Base-by-base conservation (phyloP, 2,888 invertebrate genomes). In the Mylabris sibirica region DNA sequence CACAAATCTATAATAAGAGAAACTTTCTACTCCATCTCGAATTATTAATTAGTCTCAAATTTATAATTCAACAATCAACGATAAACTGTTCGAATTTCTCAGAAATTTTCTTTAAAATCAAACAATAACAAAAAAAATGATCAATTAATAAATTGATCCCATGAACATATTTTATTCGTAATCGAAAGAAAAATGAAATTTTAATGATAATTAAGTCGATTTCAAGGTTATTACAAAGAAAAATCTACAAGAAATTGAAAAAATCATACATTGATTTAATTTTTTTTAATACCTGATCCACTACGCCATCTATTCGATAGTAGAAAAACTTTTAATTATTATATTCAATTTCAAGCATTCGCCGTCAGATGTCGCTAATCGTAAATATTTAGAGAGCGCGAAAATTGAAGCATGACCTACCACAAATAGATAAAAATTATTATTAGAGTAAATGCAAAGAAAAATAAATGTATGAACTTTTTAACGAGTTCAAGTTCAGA, bases 401-500 rank as follows among this genome's bases (percentile, higher is more conserved):
- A 24, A 57, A 57, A 24, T 14, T 64, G 9, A 22, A 35, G 14
- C 61, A n/a, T 35, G 60, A 69, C 70, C 70, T 70, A 66, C 49
- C 63, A 2, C 49, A 65, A 65, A 57, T 14, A 3, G 4, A 35
- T 38, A 61, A 61, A 53, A 65, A 59, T 62, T 61, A 62, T 66
- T 64, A 69, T 61, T 63, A n/a, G n/a, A n/a, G 65, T 62, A 66
- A 49, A 61, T 61, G 62, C 66, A 64, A 30, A 62, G 6, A 69
- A 70, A 70, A 64, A 67, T 66, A 65, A 67, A 63, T 53, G 49
- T 22, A 59, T 64, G 34, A 63, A 66, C 63, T 60, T 61, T 30
- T 64, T 49, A 20, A 60, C 60, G 53, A 64, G 69, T 69, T 69
- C 69, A 69, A 70, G 70, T 70, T 70, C 64, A 67, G 64, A 59